These are phyloP conservation scores for Conchocele bisecta DNA, from an alignment of 2,888 invertebrate genomes.

Conservation along the genomic window DNA sequence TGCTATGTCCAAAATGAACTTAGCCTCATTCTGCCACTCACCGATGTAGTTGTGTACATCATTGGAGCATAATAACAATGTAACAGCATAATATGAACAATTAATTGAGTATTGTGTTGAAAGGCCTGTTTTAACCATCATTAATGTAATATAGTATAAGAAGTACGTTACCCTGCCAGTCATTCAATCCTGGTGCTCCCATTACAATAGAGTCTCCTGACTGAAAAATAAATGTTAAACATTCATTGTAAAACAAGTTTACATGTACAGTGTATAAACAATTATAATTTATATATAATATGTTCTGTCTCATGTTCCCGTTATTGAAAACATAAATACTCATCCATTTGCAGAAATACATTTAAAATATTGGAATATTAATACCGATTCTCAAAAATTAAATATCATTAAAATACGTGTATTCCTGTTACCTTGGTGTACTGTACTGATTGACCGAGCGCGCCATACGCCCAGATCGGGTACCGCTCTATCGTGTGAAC, in stretches of 20 bases:
- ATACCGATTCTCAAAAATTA: background rate
- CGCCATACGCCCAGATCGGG: conserved; percentile 64
- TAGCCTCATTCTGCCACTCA: too few relatives aligned
- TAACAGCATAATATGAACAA: too few relatives aligned
- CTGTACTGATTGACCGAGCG: conserved; percentile 58
- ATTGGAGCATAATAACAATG: too few relatives aligned
- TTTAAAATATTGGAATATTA: background rate
- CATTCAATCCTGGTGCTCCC: conserved; percentile 74
- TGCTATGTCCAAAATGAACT: too few relatives aligned
- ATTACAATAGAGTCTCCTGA: conserved; percentile 60
- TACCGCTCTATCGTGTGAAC: conserved; percentile 57
- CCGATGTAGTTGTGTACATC: too few relatives aligned
- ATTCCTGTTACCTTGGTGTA: conserved; percentile 58
- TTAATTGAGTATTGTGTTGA: too few relatives aligned
- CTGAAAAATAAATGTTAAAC: too few relatives aligned
- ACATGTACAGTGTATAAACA: too few relatives aligned
- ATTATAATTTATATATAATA: too few relatives aligned
- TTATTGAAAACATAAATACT: background rate
- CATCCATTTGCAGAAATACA: background rate
- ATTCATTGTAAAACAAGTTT: too few relatives aligned
- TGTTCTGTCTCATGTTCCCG: background rate
- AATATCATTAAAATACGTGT: background rate
- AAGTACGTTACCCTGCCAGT: conserved; percentile 70
- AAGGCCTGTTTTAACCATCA: too few relatives aligned
- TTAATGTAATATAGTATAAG: too few relatives aligned